Conservation (phyloP, 2,888 invertebrate genomes). For the Schrankia costaestrigalis region DNA sequence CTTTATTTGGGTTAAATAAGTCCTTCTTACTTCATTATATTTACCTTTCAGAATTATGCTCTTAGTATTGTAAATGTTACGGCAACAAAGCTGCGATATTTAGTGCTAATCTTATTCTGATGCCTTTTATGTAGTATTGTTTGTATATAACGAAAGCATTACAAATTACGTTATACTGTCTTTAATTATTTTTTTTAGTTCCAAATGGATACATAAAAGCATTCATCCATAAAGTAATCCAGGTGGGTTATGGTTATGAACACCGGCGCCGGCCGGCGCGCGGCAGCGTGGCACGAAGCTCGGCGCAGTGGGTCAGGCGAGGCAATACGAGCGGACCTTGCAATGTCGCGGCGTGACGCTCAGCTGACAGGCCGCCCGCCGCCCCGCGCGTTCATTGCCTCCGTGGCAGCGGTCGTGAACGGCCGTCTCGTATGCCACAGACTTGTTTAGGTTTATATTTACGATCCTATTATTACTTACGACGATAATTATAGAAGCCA, state of each 20-base stretch:
- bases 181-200: too few relatives aligned
- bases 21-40: too few relatives aligned
- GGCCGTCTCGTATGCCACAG: constrained; percentile 57
- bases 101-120: too few relatives aligned
- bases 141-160: too few relatives aligned
- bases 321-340: constrained; percentile 78
- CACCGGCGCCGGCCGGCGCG: constrained; percentile 31
- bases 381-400: constrained; percentile 84
- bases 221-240: constrained; percentile 11
- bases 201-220: too few relatives aligned
- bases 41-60: too few relatives aligned
- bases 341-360: constrained; percentile 82
- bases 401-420: constrained; percentile 81
- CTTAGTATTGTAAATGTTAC: too few relatives aligned
- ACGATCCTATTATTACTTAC: constrained; percentile 29
- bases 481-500: constrained; percentile 25
- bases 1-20: too few relatives aligned
- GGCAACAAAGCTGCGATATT: too few relatives aligned
- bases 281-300: constrained; percentile 32
- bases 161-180: too few relatives aligned
- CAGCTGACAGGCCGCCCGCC: constrained; percentile 71
- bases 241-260: constrained; percentile 7
- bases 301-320: constrained; percentile 74
- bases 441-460: constrained; percentile 34
- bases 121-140: too few relatives aligned